Evolutionary conservation across 2,797 vertebrate genomes (phyloP).

Genomic region (Eulemur coronatus): DNA sequence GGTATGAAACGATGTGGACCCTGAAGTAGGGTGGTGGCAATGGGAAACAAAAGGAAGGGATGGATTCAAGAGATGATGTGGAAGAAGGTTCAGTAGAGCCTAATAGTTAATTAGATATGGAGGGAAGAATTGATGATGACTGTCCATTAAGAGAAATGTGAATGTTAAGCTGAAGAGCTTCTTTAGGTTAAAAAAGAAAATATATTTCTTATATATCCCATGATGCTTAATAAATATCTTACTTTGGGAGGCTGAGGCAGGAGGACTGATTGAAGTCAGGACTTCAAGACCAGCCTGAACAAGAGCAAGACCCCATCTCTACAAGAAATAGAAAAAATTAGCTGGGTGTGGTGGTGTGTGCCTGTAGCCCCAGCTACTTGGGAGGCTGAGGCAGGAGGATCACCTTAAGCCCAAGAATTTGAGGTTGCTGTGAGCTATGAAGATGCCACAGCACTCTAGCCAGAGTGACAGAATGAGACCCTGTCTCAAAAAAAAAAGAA

Average conservation of each 20-base stretch:
- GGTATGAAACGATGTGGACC: not conserved
- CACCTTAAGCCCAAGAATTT: not conserved
- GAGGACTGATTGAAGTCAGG: no score
- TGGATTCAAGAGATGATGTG: not conserved
- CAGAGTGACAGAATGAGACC: not conserved
- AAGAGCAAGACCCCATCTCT: no score
- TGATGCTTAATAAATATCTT: not conserved
- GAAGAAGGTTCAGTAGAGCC: not conserved
- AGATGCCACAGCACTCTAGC: not conserved
- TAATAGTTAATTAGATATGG: not conserved
- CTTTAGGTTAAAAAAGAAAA: not conserved
- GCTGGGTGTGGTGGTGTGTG: not conserved
- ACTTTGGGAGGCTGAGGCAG: no score
- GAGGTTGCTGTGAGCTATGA: not conserved
- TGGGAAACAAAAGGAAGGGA: not conserved
- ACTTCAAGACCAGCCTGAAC: no score
- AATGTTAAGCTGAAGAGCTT: not conserved
- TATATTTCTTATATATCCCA: not conserved
- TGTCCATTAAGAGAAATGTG: not conserved
- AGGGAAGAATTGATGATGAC: not conserved
- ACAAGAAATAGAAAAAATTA: not conserved
- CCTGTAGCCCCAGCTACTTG: not conserved
- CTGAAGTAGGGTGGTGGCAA: not conserved
- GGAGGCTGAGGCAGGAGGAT: not conserved
- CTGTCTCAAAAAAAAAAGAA: not conserved